These are phyloP conservation scores for Vollenhovia emeryi DNA, from an alignment of 1,140 invertebrate genomes.

Conservation along the genomic window DNA sequence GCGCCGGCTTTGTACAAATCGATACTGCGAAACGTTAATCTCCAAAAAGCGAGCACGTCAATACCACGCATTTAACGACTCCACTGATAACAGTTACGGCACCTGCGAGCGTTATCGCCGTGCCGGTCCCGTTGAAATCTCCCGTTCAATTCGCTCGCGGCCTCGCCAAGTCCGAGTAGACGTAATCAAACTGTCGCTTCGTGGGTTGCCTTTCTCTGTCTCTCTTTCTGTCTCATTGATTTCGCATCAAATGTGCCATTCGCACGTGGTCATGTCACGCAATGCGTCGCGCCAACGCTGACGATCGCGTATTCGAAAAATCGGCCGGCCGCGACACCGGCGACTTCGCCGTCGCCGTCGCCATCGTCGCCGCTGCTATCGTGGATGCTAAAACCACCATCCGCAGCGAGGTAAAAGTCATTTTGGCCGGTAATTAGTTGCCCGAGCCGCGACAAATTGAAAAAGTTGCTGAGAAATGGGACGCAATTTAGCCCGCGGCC, in stretches of 20 bases:
- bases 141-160: background rate
- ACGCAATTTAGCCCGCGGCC: slow-evolving; percentile 80
- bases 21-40: slow-evolving; percentile 17
- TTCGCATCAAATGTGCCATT: slow-evolving; percentile 45
- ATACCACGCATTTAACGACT: slow-evolving; percentile 38
- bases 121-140: slow-evolving; percentile 19
- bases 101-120: slow-evolving; percentile 20
- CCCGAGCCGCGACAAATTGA: slow-evolving; percentile 83
- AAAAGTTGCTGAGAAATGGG: slow-evolving; percentile 84
- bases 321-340: slow-evolving; percentile 25
- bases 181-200: slow-evolving; percentile 49
- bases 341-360: background rate
- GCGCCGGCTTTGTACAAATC: background rate
- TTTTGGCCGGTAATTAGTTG: slow-evolving; percentile 82
- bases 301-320: slow-evolving; percentile 31
- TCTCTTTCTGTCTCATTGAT: slow-evolving; percentile 8
- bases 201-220: background rate
- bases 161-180: slow-evolving; percentile 36
- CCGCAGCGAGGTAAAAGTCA: slow-evolving; percentile 77
- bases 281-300: slow-evolving; percentile 33
- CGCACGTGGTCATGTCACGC: slow-evolving; percentile 40
- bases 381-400: slow-evolving; percentile 32
- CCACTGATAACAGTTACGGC: slow-evolving; percentile 17
- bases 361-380: background rate
- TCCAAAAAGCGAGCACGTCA: slow-evolving; percentile 33